Evolutionary conservation across 2,888 invertebrate genomes (phyloP), one percentile per base, ranked within the genome.

Genomic region (Epinotia nisella): DNA sequence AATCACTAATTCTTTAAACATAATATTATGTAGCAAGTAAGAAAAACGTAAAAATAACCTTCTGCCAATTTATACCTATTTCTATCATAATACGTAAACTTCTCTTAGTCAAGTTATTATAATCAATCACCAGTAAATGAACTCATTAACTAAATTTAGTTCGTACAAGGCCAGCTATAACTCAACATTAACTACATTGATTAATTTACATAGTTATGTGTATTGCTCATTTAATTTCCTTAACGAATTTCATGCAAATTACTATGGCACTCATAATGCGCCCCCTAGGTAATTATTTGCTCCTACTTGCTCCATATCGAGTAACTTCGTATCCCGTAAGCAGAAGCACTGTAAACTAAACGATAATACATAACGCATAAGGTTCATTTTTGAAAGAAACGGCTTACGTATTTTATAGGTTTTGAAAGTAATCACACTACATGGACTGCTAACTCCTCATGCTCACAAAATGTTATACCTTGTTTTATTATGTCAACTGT

Each of bases 191-290:
- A 67, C 71, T 61, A 67, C 3, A 67, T 51, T 72, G 61, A 61
- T 67, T 61, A 67, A 72, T 67, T 67, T 56, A 49, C 49, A 61
- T 67, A 71, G 55, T 64, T 17, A 45, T 55, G 10, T 60, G 59
- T 72, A 72, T 56, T 72, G 72, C 72, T 56, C 67, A 67, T 72
- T 68, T 72, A 55, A 72, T 56, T 62, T 61, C 35, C 67, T 49
- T 56, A n/a, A 35, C 71, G 71, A 61, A 72, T 72, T 72, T 67
- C 61, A 62, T 71, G 67, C 71, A 67, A 62, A 72, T 62, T 62
- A 65, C 71, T 49, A 59, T 45, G 35, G 15, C 29, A 55, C 61
- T 55, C 45, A 49, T 67, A 66, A 70, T 65, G 67, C 61, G 55
- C 56, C 62, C 62, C 71, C 55, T 56, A 58, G 56, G 61, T 61